Evolutionary conservation across 2,888 invertebrate species (phyloP), one percentile per base, ranked within the genome.

Genomic region (Crocallis elinguaria): DNA sequence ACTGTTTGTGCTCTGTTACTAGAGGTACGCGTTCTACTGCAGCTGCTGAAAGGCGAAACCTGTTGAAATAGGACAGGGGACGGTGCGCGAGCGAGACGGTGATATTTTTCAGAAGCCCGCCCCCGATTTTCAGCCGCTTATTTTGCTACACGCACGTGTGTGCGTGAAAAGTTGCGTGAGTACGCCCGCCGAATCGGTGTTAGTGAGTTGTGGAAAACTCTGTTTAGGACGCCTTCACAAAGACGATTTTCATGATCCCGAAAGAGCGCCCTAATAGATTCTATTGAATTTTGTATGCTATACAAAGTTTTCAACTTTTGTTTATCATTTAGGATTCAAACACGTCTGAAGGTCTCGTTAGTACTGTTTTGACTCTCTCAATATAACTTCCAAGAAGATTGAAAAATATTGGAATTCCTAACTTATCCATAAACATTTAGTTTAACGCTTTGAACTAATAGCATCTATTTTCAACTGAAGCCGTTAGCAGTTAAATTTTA

Each of bases 151-250:
- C 76, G 71, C 69, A 74, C 69, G 73, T 82, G 89, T 88, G 90
- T 88, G 90, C 78, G 90, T 89, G 82, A 75, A 85, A 87, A 85
- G 73, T 81, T 81, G 85, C 88, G 86, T 89, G 81, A 73, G 75
- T 82, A 89, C 86, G 80, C 71, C 66, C 75, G 52, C 61, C 67
- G 83, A 76, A 79, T 79, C 75, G 73, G 88, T 89, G 87, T 88
- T 86, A 76, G 90, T 88, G 86, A 82, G 86, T 88, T 84, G 90
- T 89, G 83, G 88, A 89, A 91, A 89, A 89, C 85, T 88, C 88
- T 86, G 79, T 84, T 74, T 81, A 88, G 84, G 88, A 75, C 76
- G 87, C 79, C 77, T 90, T 78, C 88, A 89, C 83, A 85, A 75
- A 71, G 70, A 73, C 76, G 73, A 79, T 85, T 87, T 86, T 81